These are phyloP conservation scores for Drosophila dives DNA, from an alignment of 2,888 invertebrate genomes.

Conservation along the genomic window DNA sequence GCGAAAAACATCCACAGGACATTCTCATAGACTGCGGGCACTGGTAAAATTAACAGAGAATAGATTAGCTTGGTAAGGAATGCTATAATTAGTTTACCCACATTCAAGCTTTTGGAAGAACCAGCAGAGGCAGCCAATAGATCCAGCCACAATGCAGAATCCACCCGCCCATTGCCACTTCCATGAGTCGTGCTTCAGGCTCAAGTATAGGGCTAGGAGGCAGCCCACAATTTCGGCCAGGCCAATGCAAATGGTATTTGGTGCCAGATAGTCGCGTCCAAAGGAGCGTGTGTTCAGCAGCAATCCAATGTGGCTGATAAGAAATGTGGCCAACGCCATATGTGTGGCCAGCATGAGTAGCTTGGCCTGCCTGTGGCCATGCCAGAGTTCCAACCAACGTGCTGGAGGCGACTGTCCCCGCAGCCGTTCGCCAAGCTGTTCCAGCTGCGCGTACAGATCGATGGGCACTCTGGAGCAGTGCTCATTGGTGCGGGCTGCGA, in stretches of 20 bases:
- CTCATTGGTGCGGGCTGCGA: slow-evolving; percentile 83
- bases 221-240: slow-evolving; percentile 84
- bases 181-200: slow-evolving; percentile 71
- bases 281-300: slow-evolving; percentile 85
- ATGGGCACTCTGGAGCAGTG: slow-evolving; percentile 72
- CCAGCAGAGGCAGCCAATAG: slow-evolving; percentile 83
- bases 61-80: slow-evolving; percentile 2
- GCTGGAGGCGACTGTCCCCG: slow-evolving; percentile 67
- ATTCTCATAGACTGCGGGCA: slow-evolving; percentile 76
- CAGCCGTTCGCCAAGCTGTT: slow-evolving; percentile 53
- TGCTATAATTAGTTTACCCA: slow-evolving; percentile 50
- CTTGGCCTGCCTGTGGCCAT: slow-evolving; percentile 69
- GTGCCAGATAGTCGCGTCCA: slow-evolving; percentile 83
- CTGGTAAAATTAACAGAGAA: slow-evolving; percentile 47
- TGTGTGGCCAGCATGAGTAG: slow-evolving; percentile 80
- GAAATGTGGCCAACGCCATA: slow-evolving; percentile 82
- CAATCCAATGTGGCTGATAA: slow-evolving; percentile 85
- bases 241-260: slow-evolving; percentile 84
- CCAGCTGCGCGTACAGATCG: slow-evolving; percentile 78
- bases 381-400: slow-evolving; percentile 83
- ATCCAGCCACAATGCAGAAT: slow-evolving; percentile 83
- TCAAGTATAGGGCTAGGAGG: slow-evolving; percentile 82
- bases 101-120: slow-evolving; percentile 72
- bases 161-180: slow-evolving; percentile 84
- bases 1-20: slow-evolving; percentile 82